Evolutionary conservation across 2,888 invertebrate genomes (phyloP), one percentile per base, ranked within the genome.

Genomic region (Melieria crassipennis): DNA sequence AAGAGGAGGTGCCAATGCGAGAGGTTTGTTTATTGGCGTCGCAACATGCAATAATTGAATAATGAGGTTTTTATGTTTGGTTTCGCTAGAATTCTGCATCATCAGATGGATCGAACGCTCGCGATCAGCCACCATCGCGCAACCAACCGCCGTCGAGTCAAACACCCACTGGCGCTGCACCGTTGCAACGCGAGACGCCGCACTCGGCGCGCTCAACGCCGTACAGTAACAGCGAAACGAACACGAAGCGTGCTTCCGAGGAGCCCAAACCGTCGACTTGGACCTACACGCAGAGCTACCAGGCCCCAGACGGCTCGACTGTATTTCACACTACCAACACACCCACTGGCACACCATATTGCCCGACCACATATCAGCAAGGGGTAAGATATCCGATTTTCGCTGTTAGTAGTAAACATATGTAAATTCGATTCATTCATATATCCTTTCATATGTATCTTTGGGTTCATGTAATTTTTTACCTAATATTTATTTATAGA

Each of bases 281-380:
- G 86, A 82, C 83, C 13, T 86, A 85, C 67, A 82, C 84, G 64
- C 85, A 85, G 73, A 82, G 85, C 73, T 87, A 84, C 76, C 84
- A 86, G 77, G 82, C 85, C 47, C 76, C 84, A 6, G 86, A 87
- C 72, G 86, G 85, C 43, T 85, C 83, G 64, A 83, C 86, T 65
- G 82, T 86, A 68, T 86, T 85, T 75, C 84, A 86, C 70, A 81
- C 86, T 48, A 81, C 83, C 63, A 80, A 79, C 56, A 79, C 85
- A 73, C 79, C 82, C 60, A 84, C 81, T 75, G 81, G 80, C 62
- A 73, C 62, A 56, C 83, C 83, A 71, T 85, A 86, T 76, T 83
- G 86, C 76, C 78, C 85, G 76, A 82, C 86, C 72, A 84, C 87
- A 85, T 87, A 87, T 86, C 87, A 87, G 79, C 86, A 86, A 79